These are phyloP conservation scores for Palythoa grandiflora DNA, from an alignment of 92 coral and sea anemone species.

Conservation along the genomic window DNA sequence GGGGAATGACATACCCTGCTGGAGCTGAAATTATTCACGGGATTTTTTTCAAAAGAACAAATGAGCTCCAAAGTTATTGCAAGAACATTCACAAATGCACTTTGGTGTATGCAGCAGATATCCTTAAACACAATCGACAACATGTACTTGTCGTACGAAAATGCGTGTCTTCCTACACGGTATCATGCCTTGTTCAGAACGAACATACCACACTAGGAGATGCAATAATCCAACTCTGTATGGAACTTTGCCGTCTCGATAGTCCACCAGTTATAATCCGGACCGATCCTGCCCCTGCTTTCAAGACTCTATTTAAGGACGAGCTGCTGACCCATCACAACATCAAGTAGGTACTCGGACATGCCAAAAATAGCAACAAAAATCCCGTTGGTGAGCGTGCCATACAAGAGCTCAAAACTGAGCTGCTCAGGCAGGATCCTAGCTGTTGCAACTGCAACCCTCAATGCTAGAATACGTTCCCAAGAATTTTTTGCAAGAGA, in stretches of 20 bases:
- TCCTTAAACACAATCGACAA: too few relatives aligned
- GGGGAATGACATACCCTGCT: conserved; percentile 20
- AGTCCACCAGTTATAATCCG: conserved; percentile 1
- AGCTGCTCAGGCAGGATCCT: background rate
- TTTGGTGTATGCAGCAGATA: background rate
- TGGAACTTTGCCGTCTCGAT: background rate
- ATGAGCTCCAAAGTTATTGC: background rate
- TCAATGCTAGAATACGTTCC: background rate
- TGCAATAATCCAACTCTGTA: background rate
- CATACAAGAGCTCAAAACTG: background rate
- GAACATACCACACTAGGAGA: background rate
- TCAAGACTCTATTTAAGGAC: background rate
- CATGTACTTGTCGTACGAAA: too few relatives aligned
- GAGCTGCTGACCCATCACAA: background rate
- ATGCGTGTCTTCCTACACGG: too few relatives aligned
- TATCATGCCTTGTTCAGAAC: too few relatives aligned
- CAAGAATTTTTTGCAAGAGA: background rate
- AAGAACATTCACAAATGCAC: background rate
- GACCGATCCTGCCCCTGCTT: background rate
- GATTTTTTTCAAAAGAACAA: background rate
- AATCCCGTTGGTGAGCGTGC: background rate
- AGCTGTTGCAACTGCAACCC: conserved; percentile 5
- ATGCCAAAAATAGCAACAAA: background rate
- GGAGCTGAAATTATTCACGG: background rate
- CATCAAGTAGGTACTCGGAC: background rate